Evolutionary conservation across 1,140 invertebrate species (phyloP), one percentile per base, ranked within the genome.

Genomic region (Drosophila leontia): DNA sequence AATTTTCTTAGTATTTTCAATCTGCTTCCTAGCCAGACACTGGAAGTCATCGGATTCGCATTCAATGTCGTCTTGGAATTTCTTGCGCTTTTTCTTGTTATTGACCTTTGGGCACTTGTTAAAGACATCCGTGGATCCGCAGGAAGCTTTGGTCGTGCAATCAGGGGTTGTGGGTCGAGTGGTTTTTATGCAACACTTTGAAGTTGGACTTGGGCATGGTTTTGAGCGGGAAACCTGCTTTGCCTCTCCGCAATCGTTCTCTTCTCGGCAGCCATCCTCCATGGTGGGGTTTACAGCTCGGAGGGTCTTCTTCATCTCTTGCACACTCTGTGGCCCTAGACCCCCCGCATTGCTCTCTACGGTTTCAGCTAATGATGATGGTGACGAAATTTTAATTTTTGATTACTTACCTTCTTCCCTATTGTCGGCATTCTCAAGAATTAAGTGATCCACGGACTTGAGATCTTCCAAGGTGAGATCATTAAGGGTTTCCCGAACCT

Each of bases 301-400:
- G 12, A 68, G 58, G 26, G 15, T 34, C 7, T 70, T 63, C 13
- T 70, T 50, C 12, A 32, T 55, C 15, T 29, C 19, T 11, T 77
- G 56, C 7, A 64, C 67, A 47, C 65, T 41, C 9, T 56, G 75
- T 6, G 35, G 44, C 35, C 65, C 61, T 29, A 57, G 64, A 70
- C 80, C 75, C 29, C 80, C 85, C 75, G 7, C n/a, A n/a, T n/a
- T 78, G 48, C 61, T 71, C 78, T 56, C 68, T 75, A 88, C 64
- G 37, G 0, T 13, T 34, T 55, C 39, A 39, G 41, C 59, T 67
- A n/a, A n/a, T n/a, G 9, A 65, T 17, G 1, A 51, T 63, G 9
- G 41, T 62, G 47, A 32, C 5, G n/a, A 13, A 17, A 39, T 32
- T 3, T 15, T 11, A 9, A 23, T 6, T 3, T 5, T 3, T 7